phyloP scores from a whole-genome alignment of 2,888 invertebrate genomes.

The Thecophora atra region DNA sequence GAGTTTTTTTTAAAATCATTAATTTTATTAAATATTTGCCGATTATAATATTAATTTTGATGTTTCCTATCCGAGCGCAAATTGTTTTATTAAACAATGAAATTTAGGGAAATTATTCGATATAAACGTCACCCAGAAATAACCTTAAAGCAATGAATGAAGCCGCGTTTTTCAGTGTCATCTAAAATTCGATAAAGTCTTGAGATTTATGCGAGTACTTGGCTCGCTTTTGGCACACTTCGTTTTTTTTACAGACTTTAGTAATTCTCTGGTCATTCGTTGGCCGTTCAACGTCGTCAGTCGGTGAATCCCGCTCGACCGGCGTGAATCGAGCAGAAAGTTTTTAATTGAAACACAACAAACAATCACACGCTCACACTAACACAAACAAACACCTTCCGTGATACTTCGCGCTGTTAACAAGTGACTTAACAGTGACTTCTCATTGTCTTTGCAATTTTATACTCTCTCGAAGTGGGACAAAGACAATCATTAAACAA shows the following conservation, averaged over 20 bases:
- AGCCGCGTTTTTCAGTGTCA: neutral
- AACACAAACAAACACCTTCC: constrained; percentile 29
- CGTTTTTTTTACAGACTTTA: neutral
- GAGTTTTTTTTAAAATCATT: too few relatives aligned
- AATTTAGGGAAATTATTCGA: too few relatives aligned
- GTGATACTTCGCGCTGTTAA: too few relatives aligned
- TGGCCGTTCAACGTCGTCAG: neutral
- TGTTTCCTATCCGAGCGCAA: too few relatives aligned
- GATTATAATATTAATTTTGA: too few relatives aligned
- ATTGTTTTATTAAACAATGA: too few relatives aligned
- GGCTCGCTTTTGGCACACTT: neutral
- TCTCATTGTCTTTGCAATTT: too few relatives aligned
- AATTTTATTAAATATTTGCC: too few relatives aligned
- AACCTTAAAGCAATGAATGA: neutral
- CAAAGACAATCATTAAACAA: too few relatives aligned
- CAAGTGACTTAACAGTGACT: too few relatives aligned
- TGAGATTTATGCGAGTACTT: constrained; percentile 18
- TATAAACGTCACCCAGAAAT: too few relatives aligned
- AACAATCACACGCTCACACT: constrained; percentile 27
- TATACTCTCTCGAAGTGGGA: too few relatives aligned
- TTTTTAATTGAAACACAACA: constrained; percentile 57
- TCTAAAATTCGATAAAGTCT: constrained; percentile 12
- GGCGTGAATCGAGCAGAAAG: constrained; percentile 43
- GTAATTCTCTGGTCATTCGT: neutral
- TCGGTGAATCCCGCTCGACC: neutral